These are phyloP conservation scores for Indicator maculatus DNA, from an alignment of 2,113 vertebrate species.

Conservation along the genomic window DNA sequence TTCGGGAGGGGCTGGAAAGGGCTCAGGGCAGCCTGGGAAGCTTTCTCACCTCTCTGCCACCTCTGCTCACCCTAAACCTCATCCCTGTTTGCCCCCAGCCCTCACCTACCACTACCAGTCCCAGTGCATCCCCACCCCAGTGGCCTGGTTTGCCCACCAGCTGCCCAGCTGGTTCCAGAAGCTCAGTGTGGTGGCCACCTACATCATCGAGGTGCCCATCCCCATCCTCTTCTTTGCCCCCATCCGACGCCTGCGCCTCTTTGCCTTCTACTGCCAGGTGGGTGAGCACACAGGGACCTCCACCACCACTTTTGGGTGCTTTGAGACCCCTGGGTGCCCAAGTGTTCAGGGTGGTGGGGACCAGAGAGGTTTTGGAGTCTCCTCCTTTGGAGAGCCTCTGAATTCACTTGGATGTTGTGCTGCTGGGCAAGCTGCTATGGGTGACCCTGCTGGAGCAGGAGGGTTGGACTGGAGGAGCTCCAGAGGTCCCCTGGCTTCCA, in stretches of 20 bases:
- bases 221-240: slow-evolving; percentile 89
- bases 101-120: slow-evolving; percentile 95
- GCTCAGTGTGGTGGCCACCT: slow-evolving; percentile 85
- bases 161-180: slow-evolving; percentile 91
- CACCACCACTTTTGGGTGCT: background rate
- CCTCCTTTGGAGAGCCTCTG: no score
- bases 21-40: no score
- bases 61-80: background rate
- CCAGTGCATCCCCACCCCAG: slow-evolving; percentile 89
- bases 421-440: no score
- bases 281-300: background rate
- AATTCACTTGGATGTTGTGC: no score
- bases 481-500: no score
- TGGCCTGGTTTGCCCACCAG: slow-evolving; percentile 91
- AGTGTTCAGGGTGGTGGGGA: no score
- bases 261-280: slow-evolving; percentile 92
- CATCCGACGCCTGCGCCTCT: slow-evolving; percentile 82
- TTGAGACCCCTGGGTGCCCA: no score
- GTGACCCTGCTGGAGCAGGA: no score
- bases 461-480: no score
- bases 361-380: no score
- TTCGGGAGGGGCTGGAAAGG: no score
- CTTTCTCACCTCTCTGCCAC: no score
- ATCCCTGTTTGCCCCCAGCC: slow-evolving; percentile 68
- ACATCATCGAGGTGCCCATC: slow-evolving; percentile 84